Evolutionary conservation across 2,113 vertebrate genomes (phyloP).

Genomic region (Cynoglossus semilaevis): DNA sequence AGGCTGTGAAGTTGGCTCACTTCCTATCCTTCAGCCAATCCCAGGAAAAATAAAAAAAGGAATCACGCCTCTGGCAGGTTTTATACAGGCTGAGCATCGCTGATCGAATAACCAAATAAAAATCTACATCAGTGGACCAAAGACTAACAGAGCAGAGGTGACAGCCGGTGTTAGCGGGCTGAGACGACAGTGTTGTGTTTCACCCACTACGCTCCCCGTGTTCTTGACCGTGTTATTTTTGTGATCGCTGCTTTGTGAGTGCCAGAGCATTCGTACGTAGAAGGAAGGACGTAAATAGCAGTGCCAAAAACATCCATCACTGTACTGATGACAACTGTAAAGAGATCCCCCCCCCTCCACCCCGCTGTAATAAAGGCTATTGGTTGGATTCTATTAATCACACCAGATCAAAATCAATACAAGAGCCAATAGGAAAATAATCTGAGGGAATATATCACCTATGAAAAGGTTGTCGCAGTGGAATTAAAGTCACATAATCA

Average conservation of each 20-base stretch:
- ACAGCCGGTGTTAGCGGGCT: slow-evolving; percentile 1
- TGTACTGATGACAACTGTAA: slow-evolving; percentile 49
- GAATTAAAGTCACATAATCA: slow-evolving; percentile 17
- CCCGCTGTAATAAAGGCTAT: neutral
- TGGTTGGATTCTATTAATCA: neutral
- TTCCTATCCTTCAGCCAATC: slow-evolving; percentile 24
- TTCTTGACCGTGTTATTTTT: slow-evolving; percentile 67
- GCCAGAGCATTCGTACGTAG: slow-evolving; percentile 59
- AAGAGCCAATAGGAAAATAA: neutral
- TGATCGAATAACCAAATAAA: neutral
- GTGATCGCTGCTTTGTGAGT: slow-evolving; percentile 43
- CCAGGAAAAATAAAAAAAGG: neutral
- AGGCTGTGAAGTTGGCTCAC: slow-evolving; percentile 21
- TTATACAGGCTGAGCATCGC: neutral
- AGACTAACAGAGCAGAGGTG: neutral
- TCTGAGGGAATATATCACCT: slow-evolving; percentile 4
- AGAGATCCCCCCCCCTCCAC: no score
- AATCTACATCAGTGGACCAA: neutral
- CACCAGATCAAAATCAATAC: slow-evolving; percentile 12
- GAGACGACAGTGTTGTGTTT: slow-evolving; percentile 48
- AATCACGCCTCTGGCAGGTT: neutral
- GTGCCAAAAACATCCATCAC: slow-evolving; percentile 54
- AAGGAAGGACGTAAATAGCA: slow-evolving; percentile 45
- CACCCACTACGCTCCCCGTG: slow-evolving; percentile 15
- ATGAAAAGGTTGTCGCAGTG: slow-evolving; percentile 7